These are phyloP conservation scores for Otolemur garnettii DNA, from an alignment of 2,113 vertebrate genomes.

Conservation along the genomic window DNA sequence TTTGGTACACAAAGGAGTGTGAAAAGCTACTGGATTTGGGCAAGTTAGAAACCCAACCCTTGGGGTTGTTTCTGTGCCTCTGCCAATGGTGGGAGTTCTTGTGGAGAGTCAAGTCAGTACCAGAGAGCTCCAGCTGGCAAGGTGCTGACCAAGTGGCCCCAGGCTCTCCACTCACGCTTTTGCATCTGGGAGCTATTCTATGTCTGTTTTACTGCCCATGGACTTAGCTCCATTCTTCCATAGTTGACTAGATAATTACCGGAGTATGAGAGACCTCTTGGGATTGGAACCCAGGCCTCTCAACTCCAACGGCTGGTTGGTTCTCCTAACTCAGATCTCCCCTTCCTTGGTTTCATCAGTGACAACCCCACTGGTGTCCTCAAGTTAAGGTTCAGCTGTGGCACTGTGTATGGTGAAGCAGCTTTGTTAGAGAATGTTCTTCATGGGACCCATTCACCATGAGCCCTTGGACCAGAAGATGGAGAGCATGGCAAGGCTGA, in stretches of 20 bases:
- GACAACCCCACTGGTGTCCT: not conserved
- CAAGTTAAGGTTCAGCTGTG: too few relatives aligned
- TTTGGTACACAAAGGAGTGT: not conserved
- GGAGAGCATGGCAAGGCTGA: not conserved
- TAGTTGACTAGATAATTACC: not conserved
- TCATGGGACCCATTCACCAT: not conserved
- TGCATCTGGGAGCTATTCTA: too few relatives aligned
- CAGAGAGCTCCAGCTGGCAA: not conserved
- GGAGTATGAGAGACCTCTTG: not conserved
- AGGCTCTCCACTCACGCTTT: not conserved
- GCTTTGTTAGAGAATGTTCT: not conserved
- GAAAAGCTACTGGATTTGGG: not conserved
- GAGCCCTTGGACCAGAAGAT: not conserved
- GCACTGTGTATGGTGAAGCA: not conserved
- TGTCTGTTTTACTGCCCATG: too few relatives aligned
- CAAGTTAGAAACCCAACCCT: not conserved
- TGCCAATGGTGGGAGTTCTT: not conserved
- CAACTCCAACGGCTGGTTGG: not conserved
- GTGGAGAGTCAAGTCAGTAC: not conserved
- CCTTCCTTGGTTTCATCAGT: not conserved
- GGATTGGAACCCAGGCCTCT: not conserved
- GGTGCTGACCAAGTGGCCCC: not conserved
- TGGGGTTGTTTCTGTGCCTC: not conserved
- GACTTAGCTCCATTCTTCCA: not conserved
- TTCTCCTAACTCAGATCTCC: not conserved